Base-by-base conservation (phyloP, 2,797 vertebrate genomes). In the Chelon auratus region DNA sequence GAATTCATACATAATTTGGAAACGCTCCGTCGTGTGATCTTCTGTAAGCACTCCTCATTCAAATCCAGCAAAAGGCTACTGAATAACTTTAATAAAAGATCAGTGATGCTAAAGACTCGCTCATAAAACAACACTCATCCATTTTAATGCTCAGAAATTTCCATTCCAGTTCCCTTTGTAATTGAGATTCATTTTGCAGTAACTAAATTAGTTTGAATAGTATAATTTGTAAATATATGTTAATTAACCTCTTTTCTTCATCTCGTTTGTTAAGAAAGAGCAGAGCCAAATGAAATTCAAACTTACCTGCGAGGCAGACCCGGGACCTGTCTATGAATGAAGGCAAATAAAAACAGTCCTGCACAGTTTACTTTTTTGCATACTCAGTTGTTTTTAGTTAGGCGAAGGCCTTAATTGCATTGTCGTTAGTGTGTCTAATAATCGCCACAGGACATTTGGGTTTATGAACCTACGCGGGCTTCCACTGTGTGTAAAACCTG, bases 191-290 rank as follows among this genome's bases (percentile, higher is more conserved):
- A 85, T 88, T 91, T 91, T 87, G 76, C 85, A 81, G 87, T 79
- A 86, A 69, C 81, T 81, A 91, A 93, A 93, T 92, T 88, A 90
- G 86, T 93, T 92, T 93, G 91, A 94, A 93, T 89, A 89, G 88
- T 85, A 90, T 90, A 84, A 92, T 94, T 94, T 93, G 93, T 92
- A 92, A 92, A 92, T 93, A 93, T 91, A 88, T 93, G 85, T 90
- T 92, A 93, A 94, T 92, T 90, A 92, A 85, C 71, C 85, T 71
- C 67, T 78, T 87, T 89, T 85, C 83, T 80, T 73, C 72, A 80
- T 75, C 74, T 86, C 67, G 66, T 84, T 87, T 86, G 68, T 77
- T 68, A 54, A 86, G 80, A 72, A 77, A 73, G 85, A 79, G 75
- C 82, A 74, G 68, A 87, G 81, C 74, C 86, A 91, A 90, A 92